Evolutionary conservation across 2,797 vertebrate species (phyloP).

Genomic region (Carduelis carduelis): DNA sequence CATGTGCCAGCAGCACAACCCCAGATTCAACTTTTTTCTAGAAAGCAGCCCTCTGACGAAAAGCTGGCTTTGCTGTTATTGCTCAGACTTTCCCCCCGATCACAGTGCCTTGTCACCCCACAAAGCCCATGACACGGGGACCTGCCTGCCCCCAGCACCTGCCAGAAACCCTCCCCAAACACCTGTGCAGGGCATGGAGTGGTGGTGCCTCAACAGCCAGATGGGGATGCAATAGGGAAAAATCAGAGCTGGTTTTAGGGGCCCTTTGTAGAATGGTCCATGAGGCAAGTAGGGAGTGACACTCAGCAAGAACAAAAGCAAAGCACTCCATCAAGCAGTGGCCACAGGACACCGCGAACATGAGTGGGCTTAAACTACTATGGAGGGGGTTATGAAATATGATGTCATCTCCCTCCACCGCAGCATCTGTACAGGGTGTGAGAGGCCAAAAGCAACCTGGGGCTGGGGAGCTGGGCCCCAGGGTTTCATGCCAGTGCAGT

Average conservation of each 20-base stretch:
- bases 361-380: neutral
- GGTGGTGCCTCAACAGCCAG: neutral
- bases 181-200: neutral
- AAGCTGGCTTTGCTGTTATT: neutral
- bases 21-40: neutral
- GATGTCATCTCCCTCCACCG: neutral
- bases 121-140: neutral
- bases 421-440: neutral
- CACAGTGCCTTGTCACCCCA: neutral
- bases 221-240: neutral
- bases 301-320: neutral
- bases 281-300: fast-evolving
- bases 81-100: neutral
- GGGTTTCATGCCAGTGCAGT: neutral
- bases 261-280: neutral
- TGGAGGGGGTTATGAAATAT: neutral
- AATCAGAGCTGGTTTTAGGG: neutral
- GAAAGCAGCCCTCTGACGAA: neutral
- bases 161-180: neutral
- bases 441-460: neutral
- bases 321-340: neutral
- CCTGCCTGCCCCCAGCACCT: neutral
- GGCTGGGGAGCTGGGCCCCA: neutral
- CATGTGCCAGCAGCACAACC: neutral
- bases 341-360: neutral